These are phyloP conservation scores for Pseudomyrmex flavicornis DNA, from an alignment of 1,140 invertebrate species.

Conservation along the genomic window DNA sequence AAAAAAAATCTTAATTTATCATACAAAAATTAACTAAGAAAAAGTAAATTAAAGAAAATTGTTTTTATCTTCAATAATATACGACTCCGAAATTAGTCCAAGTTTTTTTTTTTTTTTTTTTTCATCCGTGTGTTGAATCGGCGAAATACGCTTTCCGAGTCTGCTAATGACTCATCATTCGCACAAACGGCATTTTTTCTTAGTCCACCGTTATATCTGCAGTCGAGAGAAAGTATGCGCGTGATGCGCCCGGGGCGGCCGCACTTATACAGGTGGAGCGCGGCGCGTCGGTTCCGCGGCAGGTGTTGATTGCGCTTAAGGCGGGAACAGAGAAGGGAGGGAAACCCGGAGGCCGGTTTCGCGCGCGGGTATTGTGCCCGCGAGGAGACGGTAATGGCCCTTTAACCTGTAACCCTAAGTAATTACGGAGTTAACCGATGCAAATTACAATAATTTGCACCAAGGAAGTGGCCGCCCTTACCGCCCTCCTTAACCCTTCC, in stretches of 20 bases:
- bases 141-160: neutral
- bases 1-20: too few species aligned
- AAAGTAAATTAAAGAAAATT: too few species aligned
- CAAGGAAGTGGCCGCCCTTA: slow-evolving; percentile 69
- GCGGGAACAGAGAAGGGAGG: slow-evolving; percentile 55
- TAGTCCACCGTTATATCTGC: neutral
- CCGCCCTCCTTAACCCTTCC: slow-evolving; percentile 44
- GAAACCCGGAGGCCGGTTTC: slow-evolving; percentile 52
- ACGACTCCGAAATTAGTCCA: too few species aligned
- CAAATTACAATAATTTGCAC: slow-evolving; percentile 81
- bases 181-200: slow-evolving; percentile 12
- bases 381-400: slow-evolving; percentile 77
- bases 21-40: too few species aligned
- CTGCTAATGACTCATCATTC: slow-evolving; percentile 10
- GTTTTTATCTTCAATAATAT: too few species aligned
- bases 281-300: slow-evolving; percentile 43
- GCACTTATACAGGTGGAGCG: slow-evolving; percentile 12
- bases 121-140: too few species aligned
- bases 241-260: neutral
- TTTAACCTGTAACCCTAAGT: slow-evolving; percentile 78
- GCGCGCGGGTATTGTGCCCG: slow-evolving; percentile 66
- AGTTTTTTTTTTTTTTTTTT: too few species aligned
- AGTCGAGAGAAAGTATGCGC: slow-evolving; percentile 23
- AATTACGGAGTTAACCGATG: slow-evolving; percentile 80
- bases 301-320: slow-evolving; percentile 73